A percentile compares a stretch with the other conserved stretches of the same genome.
phyloP scores from a whole-genome alignment of 2,797 vertebrate genomes.

The Pachyuromys duprasi region DNA sequence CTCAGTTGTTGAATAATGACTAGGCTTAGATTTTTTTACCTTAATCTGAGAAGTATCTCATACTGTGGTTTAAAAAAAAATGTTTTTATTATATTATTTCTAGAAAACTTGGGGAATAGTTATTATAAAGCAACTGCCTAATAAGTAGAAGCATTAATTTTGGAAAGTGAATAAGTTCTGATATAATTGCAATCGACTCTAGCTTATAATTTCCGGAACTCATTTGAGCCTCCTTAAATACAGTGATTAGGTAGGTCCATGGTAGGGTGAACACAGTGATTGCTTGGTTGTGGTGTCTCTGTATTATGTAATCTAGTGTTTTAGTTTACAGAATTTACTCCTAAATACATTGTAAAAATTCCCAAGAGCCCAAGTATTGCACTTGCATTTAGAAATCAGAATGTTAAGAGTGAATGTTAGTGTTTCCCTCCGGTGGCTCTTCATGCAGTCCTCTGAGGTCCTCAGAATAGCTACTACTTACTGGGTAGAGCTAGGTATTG shows the following conservation, averaged over 20 bases:
- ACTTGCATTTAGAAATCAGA: constrained; percentile 47
- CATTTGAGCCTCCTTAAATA: constrained; percentile 45
- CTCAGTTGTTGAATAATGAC: constrained; percentile 46
- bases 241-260: not conserved
- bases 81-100: constrained; percentile 44
- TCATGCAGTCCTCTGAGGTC: not conserved
- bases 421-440: not conserved
- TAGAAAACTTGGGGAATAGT: constrained; percentile 40
- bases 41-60: constrained; percentile 66
- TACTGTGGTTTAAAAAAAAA: constrained; percentile 43
- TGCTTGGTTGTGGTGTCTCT: constrained; percentile 25
- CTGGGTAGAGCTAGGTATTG: constrained; percentile 11
- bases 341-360: constrained; percentile 1
- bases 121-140: not conserved
- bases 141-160: constrained; percentile 60
- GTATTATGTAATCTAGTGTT: constrained; percentile 14
- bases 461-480: not conserved
- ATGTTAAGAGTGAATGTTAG: not conserved
- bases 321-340: constrained; percentile 2
- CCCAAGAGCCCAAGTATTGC: not conserved
- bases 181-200: constrained; percentile 60
- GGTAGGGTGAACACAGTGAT: constrained; percentile 55
- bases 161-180: constrained; percentile 45
- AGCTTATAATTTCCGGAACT: constrained; percentile 30
- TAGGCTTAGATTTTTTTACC: constrained; percentile 24